Conservation (phyloP, 2,888 invertebrate species). For the Thyatira batis region DNA sequence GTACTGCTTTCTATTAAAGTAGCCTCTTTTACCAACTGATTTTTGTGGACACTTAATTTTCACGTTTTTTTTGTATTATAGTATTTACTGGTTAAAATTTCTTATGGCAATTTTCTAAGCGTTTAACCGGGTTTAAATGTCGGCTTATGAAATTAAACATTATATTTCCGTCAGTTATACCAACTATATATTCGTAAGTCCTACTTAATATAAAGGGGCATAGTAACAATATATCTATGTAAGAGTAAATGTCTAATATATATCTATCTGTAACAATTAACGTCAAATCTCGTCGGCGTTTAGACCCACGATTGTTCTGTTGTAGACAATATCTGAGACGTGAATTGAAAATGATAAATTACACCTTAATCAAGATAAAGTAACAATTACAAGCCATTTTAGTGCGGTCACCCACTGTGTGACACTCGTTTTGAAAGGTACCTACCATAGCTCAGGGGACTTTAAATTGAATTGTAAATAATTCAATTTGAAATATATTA, state of each 20-base stretch:
- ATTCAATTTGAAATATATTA: neutral
- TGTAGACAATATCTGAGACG: slow-evolving; percentile 15
- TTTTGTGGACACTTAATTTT: too few relatives aligned
- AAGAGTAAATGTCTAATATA: slow-evolving; percentile 25
- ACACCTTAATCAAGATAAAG: slow-evolving; percentile 27
- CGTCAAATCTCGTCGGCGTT: slow-evolving; percentile 27
- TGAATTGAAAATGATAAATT: slow-evolving; percentile 32
- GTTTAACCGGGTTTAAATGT: too few relatives aligned
- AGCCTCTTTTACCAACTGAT: too few relatives aligned
- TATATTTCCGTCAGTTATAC: too few relatives aligned
- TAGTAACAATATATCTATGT: slow-evolving; percentile 28
- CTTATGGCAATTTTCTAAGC: too few relatives aligned
- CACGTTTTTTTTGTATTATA: too few relatives aligned
- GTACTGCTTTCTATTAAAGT: too few relatives aligned
- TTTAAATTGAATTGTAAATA: slow-evolving; percentile 25
- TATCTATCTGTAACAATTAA: slow-evolving; percentile 46
- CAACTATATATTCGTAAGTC: neutral
- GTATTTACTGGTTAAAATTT: too few relatives aligned
- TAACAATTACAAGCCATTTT: slow-evolving; percentile 37
- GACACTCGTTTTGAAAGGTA: slow-evolving; percentile 11
- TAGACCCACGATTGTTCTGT: slow-evolving; percentile 32
- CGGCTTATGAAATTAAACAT: too few relatives aligned
- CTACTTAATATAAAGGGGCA: slow-evolving; percentile 8
- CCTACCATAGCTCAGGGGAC: slow-evolving; percentile 6
- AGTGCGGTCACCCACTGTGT: slow-evolving; percentile 37